Conservation (phyloP, 1,140 invertebrate species). For the Chlorops oryzae region DNA sequence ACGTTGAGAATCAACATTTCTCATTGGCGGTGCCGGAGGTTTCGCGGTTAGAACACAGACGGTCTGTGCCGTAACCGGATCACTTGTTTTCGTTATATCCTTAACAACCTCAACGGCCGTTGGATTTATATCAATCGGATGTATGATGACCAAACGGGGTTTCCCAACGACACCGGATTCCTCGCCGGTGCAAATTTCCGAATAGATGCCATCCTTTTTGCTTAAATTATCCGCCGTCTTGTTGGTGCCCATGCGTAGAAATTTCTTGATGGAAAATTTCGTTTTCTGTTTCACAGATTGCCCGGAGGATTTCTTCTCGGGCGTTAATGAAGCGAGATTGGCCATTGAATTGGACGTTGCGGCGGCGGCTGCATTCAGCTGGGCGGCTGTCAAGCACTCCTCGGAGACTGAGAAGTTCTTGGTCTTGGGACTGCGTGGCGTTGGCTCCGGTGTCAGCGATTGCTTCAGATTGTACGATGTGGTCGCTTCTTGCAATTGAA, state of each 20-base stretch:
- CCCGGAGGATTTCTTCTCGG: conserved; percentile 25
- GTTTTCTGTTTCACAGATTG: conserved; percentile 60
- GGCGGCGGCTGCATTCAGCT: conserved; percentile 5
- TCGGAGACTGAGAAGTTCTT: conserved; percentile 65
- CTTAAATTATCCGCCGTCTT: conserved; percentile 35
- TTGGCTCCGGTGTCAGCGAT: conserved; percentile 54
- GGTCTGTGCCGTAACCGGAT: conserved; percentile 39
- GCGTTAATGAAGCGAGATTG: conserved; percentile 10
- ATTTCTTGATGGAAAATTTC: conserved; percentile 76
- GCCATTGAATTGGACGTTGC: conserved; percentile 36
- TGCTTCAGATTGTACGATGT: conserved; percentile 37
- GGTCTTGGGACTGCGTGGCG: conserved; percentile 53
- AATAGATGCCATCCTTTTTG: conserved; percentile 41
- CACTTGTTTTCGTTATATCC: conserved; percentile 50
- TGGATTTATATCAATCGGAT: conserved; percentile 78
- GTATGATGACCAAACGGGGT: conserved; percentile 75
- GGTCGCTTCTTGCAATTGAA: conserved; percentile 32
- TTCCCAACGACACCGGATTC: conserved; percentile 47
- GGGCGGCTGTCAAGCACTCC: conserved; percentile 54
- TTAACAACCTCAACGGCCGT: conserved; percentile 70
- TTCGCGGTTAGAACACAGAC: conserved; percentile 49
- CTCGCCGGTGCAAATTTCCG: conserved; percentile 40
- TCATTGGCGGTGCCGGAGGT: conserved; percentile 51
- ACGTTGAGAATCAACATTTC: conserved; percentile 44
- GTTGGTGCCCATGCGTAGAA: conserved; percentile 62